Conservation (phyloP, 2,113 vertebrate genomes). For the Chitala chitala region DNA sequence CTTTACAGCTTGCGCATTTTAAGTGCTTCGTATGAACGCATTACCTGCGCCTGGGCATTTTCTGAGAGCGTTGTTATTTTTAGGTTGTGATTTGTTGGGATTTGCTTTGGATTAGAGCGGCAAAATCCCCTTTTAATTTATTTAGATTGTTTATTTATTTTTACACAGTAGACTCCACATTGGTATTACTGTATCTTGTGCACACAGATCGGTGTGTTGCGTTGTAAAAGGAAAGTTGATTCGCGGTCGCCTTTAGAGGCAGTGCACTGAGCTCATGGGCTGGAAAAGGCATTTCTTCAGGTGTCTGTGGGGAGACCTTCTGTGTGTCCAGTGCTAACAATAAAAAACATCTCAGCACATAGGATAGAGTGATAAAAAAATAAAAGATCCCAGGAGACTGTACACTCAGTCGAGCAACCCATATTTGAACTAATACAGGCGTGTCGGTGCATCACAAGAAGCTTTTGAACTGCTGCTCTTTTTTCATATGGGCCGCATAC, state of each 20-base stretch:
- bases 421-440: neutral
- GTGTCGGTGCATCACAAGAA: neutral
- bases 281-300: no score
- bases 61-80: neutral
- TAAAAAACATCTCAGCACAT: no score
- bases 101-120: neutral
- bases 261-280: neutral
- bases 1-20: neutral
- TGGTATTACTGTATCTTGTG: no score
- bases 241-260: neutral
- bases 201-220: neutral
- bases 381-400: no score
- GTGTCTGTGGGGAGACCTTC: no score
- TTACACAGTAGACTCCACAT: neutral
- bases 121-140: neutral
- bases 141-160: neutral
- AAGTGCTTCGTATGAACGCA: neutral
- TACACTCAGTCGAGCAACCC: no score
- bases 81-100: neutral
- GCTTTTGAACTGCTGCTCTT: neutral
- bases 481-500: constrained; percentile 20
- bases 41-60: neutral
- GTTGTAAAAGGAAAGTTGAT: neutral
- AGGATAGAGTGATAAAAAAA: no score
- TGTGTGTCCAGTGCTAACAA: no score